Conservation (phyloP, 2,888 invertebrate genomes). For the Rhagium mordax region DNA sequence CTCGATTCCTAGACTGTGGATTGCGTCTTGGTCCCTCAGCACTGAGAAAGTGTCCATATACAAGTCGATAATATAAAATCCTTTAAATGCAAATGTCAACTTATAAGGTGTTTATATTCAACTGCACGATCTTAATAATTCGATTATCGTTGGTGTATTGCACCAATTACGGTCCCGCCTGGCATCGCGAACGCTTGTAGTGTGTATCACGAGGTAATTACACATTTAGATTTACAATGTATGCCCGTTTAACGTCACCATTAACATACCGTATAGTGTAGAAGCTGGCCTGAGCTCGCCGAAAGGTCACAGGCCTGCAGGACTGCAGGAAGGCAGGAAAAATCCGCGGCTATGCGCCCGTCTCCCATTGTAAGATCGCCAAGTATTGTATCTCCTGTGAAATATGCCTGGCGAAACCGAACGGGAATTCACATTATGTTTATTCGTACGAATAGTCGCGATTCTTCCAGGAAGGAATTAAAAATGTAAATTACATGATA, state of each 20-base stretch:
- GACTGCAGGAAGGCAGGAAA: neutral
- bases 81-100: constrained; percentile 32
- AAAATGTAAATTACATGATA: constrained; percentile 20
- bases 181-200: constrained; percentile 30
- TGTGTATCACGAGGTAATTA: constrained; percentile 49
- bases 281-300: constrained; percentile 13
- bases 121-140: constrained; percentile 50
- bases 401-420: constrained; percentile 11
- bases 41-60: too few species aligned
- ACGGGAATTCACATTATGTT: constrained; percentile 15
- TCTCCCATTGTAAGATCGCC: constrained; percentile 24
- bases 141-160: constrained; percentile 41
- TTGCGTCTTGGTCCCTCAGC: too few species aligned
- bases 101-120: constrained; percentile 47
- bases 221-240: constrained; percentile 55
- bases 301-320: constrained; percentile 29
- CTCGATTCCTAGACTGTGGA: too few species aligned
- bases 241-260: constrained; percentile 58
- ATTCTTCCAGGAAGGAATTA: neutral
- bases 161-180: constrained; percentile 36
- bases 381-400: constrained; percentile 26
- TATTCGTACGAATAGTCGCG: neutral
- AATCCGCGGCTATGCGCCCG: constrained; percentile 28
- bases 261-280: constrained; percentile 58
- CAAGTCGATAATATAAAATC: neutral